These are phyloP conservation scores for Masticophis lateralis DNA, from an alignment of 2,797 vertebrate genomes.

Conservation along the genomic window DNA sequence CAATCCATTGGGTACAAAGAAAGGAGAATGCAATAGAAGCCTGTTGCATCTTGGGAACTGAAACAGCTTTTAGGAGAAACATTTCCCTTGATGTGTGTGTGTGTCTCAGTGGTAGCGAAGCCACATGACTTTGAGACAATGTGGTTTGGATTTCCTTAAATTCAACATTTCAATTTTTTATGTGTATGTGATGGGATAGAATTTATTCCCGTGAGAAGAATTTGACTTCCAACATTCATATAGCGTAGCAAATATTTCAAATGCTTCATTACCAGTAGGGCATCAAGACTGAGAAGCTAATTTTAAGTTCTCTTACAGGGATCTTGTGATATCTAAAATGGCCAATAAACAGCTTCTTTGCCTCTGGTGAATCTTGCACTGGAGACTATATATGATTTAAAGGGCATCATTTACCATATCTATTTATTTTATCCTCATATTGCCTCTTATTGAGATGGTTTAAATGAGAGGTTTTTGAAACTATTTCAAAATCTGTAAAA, in stretches of 20 bases:
- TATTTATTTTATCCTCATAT: not conserved
- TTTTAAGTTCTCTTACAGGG: not conserved
- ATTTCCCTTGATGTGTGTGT: not conserved
- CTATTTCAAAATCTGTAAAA: not conserved
- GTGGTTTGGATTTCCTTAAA: not conserved
- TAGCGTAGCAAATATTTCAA: not conserved
- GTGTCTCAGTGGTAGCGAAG: not conserved
- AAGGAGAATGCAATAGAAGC: too few species aligned
- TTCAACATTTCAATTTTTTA: not conserved
- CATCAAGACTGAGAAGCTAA: not conserved
- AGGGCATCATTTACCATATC: not conserved
- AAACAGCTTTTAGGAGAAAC: not conserved
- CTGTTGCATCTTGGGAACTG: not conserved
- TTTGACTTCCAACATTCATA: not conserved
- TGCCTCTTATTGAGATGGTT: not conserved
- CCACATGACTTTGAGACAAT: too few species aligned
- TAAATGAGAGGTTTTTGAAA: not conserved
- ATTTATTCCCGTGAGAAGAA: not conserved
- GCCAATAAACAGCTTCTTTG: not conserved
- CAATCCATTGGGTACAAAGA: not conserved
- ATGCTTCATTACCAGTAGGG: not conserved
- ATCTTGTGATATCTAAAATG: not conserved
- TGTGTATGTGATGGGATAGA: not conserved
- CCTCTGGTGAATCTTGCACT: not conserved
- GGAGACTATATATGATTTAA: not conserved